Conservation (phyloP, 2,113 vertebrate species). For the Chamaea fasciata region DNA sequence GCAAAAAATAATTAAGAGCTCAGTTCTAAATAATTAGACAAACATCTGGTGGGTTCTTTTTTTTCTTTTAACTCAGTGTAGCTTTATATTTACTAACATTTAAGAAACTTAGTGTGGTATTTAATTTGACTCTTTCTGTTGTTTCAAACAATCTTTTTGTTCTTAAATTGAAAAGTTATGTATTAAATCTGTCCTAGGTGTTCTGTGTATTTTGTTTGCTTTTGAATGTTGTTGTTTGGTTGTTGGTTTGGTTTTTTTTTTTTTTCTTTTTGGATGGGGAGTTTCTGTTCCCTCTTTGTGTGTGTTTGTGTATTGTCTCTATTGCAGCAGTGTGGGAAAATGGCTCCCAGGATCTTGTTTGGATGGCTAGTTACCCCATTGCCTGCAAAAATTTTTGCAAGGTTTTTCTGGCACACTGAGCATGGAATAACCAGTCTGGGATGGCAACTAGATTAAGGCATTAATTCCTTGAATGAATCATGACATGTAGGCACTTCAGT, state of each 20-base stretch:
- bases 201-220: background rate
- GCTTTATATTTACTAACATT: background rate
- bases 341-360: background rate
- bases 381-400: background rate
- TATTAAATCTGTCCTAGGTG: background rate
- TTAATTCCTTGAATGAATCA: background rate
- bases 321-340: background rate
- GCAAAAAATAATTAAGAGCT: background rate
- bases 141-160: background rate
- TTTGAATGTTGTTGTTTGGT: background rate
- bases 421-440: background rate
- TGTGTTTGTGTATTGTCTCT: background rate
- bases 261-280: background rate
- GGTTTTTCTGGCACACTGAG: background rate
- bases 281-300: background rate
- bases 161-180: background rate
- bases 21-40: background rate
- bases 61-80: background rate
- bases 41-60: background rate
- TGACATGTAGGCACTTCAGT: background rate
- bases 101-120: background rate
- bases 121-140: constrained; percentile 7
- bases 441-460: background rate
- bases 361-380: background rate
- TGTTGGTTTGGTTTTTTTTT: background rate